These are phyloP conservation scores for Cyclargus thomasi DNA, from an alignment of 1,140 invertebrate genomes.

Conservation along the genomic window DNA sequence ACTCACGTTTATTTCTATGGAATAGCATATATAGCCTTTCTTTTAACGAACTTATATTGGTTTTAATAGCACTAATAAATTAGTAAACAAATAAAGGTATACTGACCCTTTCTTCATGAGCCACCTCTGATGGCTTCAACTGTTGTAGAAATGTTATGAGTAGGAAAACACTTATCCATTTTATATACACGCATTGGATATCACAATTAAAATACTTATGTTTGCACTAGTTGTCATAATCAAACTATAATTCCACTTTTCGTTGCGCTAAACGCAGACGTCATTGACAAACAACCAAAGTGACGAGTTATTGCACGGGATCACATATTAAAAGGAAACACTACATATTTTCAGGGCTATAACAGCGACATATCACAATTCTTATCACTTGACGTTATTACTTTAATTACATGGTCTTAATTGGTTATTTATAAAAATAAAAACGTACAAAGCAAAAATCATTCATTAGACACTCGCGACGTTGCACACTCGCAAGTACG, in stretches of 20 bases:
- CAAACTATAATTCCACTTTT: slow-evolving; percentile 73
- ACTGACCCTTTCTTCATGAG: slow-evolving; percentile 75
- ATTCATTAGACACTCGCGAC: slow-evolving; percentile 66
- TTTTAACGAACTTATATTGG: slow-evolving; percentile 5
- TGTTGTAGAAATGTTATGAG: slow-evolving; percentile 59
- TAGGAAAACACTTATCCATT: slow-evolving; percentile 69
- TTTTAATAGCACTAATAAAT: slow-evolving; percentile 21
- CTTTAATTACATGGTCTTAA: slow-evolving; percentile 58
- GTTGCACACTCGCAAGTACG: slow-evolving; percentile 68
- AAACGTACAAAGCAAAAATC: slow-evolving; percentile 71
- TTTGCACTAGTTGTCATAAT: slow-evolving; percentile 71
- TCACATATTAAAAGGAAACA: slow-evolving; percentile 67
- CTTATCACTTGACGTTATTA: slow-evolving; percentile 65
- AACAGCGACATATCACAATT: slow-evolving; percentile 63
- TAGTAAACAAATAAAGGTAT: slow-evolving; percentile 68
- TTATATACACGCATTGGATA: slow-evolving; percentile 64
- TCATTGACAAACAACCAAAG: slow-evolving; percentile 73
- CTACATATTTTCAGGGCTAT: slow-evolving; percentile 60
- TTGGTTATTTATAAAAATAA: slow-evolving; percentile 71
- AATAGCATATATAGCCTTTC: neutral
- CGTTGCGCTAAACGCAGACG: slow-evolving; percentile 72
- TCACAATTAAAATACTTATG: slow-evolving; percentile 62
- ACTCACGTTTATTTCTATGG: slow-evolving; percentile 17
- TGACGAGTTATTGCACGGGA: slow-evolving; percentile 67
- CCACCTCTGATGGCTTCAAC: slow-evolving; percentile 64